Conservation (phyloP, 2,113 vertebrate species). For the Bubo scandiacus region DNA sequence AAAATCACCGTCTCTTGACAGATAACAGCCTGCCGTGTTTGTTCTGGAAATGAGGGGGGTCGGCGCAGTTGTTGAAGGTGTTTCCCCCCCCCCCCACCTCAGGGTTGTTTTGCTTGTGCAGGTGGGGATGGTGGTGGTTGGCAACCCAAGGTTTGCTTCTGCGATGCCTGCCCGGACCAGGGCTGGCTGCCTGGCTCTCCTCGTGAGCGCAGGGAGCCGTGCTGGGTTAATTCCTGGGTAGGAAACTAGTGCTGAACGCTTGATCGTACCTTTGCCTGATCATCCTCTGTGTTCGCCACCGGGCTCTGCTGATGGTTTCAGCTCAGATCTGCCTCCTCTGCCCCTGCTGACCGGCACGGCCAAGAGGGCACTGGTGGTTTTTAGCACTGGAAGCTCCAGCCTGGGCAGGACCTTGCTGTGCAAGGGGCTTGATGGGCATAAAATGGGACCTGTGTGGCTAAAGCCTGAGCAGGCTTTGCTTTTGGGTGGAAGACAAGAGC, state of each 20-base stretch:
- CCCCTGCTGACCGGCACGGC: neutral
- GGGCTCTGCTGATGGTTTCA: accelerated
- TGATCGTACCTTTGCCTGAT: accelerated
- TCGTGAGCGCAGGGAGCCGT: accelerated
- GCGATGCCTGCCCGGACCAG: neutral
- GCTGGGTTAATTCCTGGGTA: neutral
- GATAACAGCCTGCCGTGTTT: neutral
- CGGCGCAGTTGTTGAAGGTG: neutral
- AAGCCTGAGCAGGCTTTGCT: neutral
- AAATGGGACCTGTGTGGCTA: accelerated
- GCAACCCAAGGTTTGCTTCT: neutral
- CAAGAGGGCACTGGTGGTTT: accelerated
- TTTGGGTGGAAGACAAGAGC: neutral
- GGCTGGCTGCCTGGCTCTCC: neutral
- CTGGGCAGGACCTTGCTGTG: neutral
- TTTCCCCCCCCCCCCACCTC: neutral
- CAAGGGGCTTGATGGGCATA: neutral
- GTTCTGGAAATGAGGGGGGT: neutral
- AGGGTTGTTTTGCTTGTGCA: neutral
- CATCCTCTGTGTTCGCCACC: accelerated
- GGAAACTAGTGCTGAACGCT: accelerated
- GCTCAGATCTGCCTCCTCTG: neutral
- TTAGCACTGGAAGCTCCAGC: neutral
- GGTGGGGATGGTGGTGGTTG: neutral
- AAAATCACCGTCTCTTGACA: neutral